These are phyloP conservation scores for Panulirus ornatus DNA, from an alignment of 1,140 invertebrate species.

Conservation along the genomic window DNA sequence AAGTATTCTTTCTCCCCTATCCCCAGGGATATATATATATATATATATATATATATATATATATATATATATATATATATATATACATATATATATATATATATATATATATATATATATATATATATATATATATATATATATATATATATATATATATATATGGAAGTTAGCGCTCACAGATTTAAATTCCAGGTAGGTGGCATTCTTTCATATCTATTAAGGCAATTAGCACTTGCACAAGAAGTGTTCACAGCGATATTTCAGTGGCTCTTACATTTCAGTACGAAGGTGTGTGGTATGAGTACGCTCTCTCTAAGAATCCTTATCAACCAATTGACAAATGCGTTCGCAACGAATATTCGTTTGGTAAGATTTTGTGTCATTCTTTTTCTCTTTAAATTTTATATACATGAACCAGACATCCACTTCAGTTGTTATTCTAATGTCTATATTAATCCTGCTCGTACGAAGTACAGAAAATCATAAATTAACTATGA, in stretches of 20 bases:
- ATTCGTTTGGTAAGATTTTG: constrained; percentile 14
- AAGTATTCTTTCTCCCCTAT: too few relatives aligned
- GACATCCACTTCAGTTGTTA: too few relatives aligned
- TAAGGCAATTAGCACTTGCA: too few relatives aligned
- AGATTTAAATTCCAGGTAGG: too few relatives aligned
- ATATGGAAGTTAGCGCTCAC: too few relatives aligned
- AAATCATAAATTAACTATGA: too few relatives aligned
- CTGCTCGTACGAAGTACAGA: too few relatives aligned
- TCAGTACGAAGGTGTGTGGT: constrained; percentile 43
- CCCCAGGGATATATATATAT: constrained; percentile 11
- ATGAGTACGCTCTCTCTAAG: constrained; percentile 4
- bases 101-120: background rate
- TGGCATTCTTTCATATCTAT: too few relatives aligned
- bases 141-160: background rate
- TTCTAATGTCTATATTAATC: too few relatives aligned
- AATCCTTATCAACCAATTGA: constrained; percentile 32
- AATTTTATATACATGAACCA: too few relatives aligned
- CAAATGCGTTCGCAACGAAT: constrained; percentile 24
- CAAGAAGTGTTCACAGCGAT: too few relatives aligned
- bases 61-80: constrained; percentile 5
- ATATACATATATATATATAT: background rate
- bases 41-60: constrained; percentile 7
- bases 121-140: background rate
- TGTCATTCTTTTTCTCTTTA: too few relatives aligned
- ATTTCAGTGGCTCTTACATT: background rate